Evolutionary conservation across 2,113 vertebrate genomes (phyloP).

Genomic region (Scopus umbretta): DNA sequence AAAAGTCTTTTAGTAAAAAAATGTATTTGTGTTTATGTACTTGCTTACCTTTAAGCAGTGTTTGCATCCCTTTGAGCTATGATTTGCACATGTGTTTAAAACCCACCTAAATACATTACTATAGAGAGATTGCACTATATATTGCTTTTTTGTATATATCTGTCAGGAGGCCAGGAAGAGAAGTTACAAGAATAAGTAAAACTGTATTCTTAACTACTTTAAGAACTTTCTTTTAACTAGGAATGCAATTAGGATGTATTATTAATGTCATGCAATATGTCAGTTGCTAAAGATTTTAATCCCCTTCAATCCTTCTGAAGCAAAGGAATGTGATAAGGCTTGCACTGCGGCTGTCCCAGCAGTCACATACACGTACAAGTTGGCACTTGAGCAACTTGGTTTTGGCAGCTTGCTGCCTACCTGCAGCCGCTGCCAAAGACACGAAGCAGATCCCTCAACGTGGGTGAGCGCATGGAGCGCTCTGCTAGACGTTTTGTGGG

Average conservation of each 20-base stretch:
- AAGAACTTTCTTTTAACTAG: not conserved
- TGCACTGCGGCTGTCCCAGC: not conserved
- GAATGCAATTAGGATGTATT: not conserved
- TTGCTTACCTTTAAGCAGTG: not conserved
- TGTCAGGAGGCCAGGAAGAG: not conserved
- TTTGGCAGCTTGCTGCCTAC: not conserved
- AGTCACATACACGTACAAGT: not conserved
- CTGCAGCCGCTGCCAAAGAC: not conserved
- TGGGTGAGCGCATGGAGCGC: not conserved
- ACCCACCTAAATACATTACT: not conserved
- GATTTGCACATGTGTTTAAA: not conserved
- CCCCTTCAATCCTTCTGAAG: not conserved
- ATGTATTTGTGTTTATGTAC: not conserved
- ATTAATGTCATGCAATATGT: not conserved
- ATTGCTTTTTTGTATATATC: accelerated
- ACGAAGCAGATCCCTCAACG: not conserved
- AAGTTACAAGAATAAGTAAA: not conserved
- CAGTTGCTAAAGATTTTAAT: not conserved
- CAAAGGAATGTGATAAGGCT: not conserved
- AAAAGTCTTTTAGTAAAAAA: not conserved
- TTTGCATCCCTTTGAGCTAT: not conserved
- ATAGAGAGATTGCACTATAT: not conserved
- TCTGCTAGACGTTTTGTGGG: not conserved
- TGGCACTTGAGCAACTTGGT: not conserved
- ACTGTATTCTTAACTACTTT: not conserved